Percentiles rank a stretch among this genome's conserved stretches.
These are phyloP conservation scores for Cistogaster globosa DNA, from an alignment of 2,888 invertebrate genomes.

Conservation along the genomic window DNA sequence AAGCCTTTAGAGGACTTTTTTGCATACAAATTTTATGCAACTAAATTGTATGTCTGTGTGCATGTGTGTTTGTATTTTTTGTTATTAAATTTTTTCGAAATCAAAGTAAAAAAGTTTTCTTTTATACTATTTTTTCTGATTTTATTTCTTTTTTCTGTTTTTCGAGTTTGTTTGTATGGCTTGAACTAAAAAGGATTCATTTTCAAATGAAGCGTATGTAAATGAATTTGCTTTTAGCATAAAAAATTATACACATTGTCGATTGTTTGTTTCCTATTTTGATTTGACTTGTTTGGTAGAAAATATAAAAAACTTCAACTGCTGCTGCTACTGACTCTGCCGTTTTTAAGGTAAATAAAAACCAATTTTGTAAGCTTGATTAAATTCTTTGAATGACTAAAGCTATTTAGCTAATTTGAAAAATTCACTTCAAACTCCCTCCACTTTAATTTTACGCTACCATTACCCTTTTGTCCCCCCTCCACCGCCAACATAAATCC, in stretches of 20 bases:
- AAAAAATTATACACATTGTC: conserved; percentile 37
- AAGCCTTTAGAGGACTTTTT: conserved; percentile 58
- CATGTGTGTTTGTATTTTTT: conserved; percentile 23
- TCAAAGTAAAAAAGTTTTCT: conserved; percentile 70
- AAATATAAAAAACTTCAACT: conserved; percentile 35
- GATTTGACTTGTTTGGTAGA: conserved; percentile 51
- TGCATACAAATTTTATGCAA: conserved; percentile 53
- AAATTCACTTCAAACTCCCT: conserved; percentile 51
- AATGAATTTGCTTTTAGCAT: conserved; percentile 70
- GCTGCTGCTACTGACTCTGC: conserved; percentile 1
- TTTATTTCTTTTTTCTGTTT: conserved; percentile 18
- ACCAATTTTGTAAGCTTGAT: conserved; percentile 71
- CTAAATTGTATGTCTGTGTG: conserved; percentile 40
- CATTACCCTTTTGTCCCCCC: background rate
- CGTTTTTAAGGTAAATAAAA: conserved; percentile 69
- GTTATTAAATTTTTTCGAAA: conserved; percentile 49
- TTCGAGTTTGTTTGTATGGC: conserved; percentile 48
- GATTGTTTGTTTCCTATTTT: conserved; percentile 58
- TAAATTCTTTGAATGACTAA: conserved; percentile 71
- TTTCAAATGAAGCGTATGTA: conserved; percentile 71
- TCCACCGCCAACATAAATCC: conserved; percentile 19
- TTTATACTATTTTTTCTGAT: conserved; percentile 39
- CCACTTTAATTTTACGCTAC: background rate
- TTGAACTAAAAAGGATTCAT: conserved; percentile 63
- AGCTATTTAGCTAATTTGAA: conserved; percentile 72